Evolutionary conservation across 2,113 vertebrate genomes (phyloP).

Genomic region (Castor canadensis): DNA sequence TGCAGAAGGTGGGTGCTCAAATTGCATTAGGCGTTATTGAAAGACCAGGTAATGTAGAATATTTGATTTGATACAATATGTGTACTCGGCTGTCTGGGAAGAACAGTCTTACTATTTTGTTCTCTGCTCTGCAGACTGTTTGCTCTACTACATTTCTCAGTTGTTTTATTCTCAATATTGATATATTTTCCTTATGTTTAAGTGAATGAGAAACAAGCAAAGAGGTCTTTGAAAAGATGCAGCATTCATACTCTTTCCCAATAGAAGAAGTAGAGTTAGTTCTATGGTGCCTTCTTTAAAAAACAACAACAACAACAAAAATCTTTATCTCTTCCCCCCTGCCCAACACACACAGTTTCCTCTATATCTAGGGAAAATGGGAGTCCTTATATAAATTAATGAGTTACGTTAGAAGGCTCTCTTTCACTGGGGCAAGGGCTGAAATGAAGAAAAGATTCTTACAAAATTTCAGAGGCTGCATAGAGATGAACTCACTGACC

Average conservation of each 20-base stretch:
- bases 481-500: not conserved
- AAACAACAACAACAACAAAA: not conserved
- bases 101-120: not conserved
- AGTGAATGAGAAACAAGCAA: not conserved
- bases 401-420: not conserved
- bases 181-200: not conserved
- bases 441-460: not conserved
- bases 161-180: not conserved
- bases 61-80: not conserved
- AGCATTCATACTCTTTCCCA: not conserved
- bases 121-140: not conserved
- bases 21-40: not conserved
- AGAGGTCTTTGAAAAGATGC: not conserved
- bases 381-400: not conserved
- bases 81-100: not conserved
- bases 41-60: not conserved
- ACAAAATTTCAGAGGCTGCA: not conserved
- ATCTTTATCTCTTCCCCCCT: no score
- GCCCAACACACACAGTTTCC: not conserved
- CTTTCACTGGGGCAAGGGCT: not conserved
- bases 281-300: not conserved
- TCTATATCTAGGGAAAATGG: not conserved
- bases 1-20: not conserved
- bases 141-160: not conserved
- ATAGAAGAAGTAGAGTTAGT: not conserved